Conservation (phyloP, 2,797 vertebrate genomes). For the Hemibagrus guttatus region DNA sequence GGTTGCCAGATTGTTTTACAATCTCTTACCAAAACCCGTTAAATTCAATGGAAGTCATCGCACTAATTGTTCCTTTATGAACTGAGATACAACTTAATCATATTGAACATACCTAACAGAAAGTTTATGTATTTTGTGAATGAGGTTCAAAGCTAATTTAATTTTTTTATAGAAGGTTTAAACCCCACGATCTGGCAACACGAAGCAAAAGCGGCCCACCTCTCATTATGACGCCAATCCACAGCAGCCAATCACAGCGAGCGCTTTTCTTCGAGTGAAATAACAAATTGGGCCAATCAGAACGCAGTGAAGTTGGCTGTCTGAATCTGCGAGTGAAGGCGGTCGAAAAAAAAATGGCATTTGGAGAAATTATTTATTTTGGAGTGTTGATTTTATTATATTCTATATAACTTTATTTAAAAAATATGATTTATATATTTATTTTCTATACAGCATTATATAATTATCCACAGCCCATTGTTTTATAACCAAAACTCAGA, state of each 20-base stretch:
- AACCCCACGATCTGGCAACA: background rate
- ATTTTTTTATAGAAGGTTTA: background rate
- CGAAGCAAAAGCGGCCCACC: background rate
- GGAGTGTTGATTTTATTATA: constrained; percentile 2
- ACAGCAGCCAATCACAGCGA: constrained; percentile 79
- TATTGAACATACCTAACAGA: rapidly evolving
- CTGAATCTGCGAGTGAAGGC: background rate
- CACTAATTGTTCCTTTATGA: no score
- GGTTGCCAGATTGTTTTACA: constrained; percentile 11
- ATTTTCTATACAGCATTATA: background rate
- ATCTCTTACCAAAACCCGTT: rapidly evolving
- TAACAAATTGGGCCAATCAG: constrained; percentile 88
- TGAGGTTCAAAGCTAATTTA: background rate
- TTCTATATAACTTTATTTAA: background rate
- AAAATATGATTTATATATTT: background rate
- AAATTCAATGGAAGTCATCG: background rate
- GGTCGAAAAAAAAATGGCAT: background rate
- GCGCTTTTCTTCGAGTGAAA: constrained; percentile 80
- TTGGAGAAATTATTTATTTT: constrained; percentile 7
- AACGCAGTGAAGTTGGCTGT: constrained; percentile 55
- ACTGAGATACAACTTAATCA: rapidly evolving
- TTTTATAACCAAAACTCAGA: background rate
- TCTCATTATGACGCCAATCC: constrained; percentile 77
- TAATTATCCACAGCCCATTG: background rate
- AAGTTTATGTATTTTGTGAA: background rate